phyloP scores from a whole-genome alignment of 2,113 vertebrate genomes.

The Trochalopteron elliotii region DNA sequence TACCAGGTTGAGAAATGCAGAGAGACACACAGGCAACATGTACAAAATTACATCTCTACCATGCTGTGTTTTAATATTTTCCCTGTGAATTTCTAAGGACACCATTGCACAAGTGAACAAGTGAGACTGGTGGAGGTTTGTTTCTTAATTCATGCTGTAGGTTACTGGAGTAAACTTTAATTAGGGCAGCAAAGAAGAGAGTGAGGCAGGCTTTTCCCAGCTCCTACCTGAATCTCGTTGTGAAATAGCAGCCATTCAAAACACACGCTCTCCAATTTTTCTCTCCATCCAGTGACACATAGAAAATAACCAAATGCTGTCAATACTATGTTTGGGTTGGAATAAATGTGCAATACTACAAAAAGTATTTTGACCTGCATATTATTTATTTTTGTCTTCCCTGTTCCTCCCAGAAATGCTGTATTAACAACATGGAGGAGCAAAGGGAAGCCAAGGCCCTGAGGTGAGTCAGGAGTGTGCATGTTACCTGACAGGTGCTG shows the following conservation, averaged over 20 bases:
- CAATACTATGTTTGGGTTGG: not conserved
- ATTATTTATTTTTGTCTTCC: not conserved
- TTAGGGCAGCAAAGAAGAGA: not conserved
- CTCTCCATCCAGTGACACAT: not conserved
- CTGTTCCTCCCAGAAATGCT: not conserved
- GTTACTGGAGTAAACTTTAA: conserved; percentile 22
- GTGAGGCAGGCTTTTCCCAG: not conserved
- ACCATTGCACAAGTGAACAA: not conserved
- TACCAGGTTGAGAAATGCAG: not conserved
- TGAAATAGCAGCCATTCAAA: not conserved
- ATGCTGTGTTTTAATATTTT: accelerated
- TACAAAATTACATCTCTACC: not conserved
- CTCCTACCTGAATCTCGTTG: not conserved
- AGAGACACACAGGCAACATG: accelerated
- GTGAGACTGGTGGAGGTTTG: not conserved
- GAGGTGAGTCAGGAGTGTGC: not conserved
- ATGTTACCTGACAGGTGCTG: not conserved
- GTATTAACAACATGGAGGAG: accelerated
- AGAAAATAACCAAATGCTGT: not conserved
- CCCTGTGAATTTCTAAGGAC: not conserved
- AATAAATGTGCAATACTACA: not conserved
- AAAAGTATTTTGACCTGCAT: not conserved
- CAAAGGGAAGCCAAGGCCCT: not conserved
- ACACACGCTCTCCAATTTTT: not conserved
- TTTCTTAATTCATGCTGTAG: conserved; percentile 17